Conservation (phyloP, 2,888 invertebrate genomes). For the Uloborus plumipes region DNA sequence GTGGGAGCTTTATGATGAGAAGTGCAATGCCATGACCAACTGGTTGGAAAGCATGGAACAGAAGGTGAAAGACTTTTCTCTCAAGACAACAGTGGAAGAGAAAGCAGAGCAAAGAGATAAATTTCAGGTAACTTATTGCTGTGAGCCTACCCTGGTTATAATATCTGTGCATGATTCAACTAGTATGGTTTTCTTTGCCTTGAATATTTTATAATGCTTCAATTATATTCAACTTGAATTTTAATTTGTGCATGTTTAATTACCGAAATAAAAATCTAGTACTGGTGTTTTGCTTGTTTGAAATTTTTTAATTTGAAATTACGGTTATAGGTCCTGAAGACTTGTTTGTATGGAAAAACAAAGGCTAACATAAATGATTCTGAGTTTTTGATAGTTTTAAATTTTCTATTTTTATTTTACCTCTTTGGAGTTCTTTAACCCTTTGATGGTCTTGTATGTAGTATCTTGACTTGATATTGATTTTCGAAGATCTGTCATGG, state of each 20-base stretch:
- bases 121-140: slow-evolving; percentile 81
- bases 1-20: slow-evolving; percentile 92
- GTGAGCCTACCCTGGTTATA: neutral
- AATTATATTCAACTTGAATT: neutral
- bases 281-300: neutral
- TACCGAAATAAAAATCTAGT: neutral
- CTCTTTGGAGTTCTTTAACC: too few species aligned
- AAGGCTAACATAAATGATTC: too few species aligned
- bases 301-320: neutral
- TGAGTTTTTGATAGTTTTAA: too few species aligned
- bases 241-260: slow-evolving; percentile 14
- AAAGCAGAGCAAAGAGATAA: slow-evolving; percentile 90
- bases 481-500: too few species aligned
- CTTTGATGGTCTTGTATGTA: too few species aligned
- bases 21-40: slow-evolving; percentile 83
- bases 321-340: neutral
- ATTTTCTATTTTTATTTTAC: too few species aligned
- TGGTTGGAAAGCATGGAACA: slow-evolving; percentile 91
- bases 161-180: neutral
- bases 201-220: neutral
- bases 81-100: slow-evolving; percentile 87
- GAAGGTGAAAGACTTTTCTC: slow-evolving; percentile 85
- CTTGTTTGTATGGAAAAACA: too few species aligned
- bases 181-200: neutral
- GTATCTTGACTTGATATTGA: too few species aligned